Base-by-base conservation (phyloP, 2,888 invertebrate genomes). In the Dynastes maya region DNA sequence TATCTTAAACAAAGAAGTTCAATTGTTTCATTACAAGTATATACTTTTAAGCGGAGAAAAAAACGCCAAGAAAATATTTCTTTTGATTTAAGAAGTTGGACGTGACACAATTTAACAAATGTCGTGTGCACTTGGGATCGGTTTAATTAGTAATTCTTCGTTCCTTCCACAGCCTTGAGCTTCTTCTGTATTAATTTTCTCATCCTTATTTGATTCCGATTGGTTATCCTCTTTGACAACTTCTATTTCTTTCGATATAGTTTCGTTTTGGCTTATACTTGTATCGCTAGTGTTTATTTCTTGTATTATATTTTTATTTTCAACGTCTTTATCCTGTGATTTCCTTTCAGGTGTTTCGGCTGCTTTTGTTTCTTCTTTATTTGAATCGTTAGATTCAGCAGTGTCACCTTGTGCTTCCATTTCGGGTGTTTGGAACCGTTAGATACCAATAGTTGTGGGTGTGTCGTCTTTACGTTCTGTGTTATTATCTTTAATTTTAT, bases 301-400 rank as follows among this genome's bases (percentile, higher is more conserved):
- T 67, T 22, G 55, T 61, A 13, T 77, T 78, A 79, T 78, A 22
- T 51, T 65, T 79, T 82, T 82, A 78, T 80, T 82, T 74, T 79
- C 79, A 45, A 80, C 83, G 40, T 61, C 76, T 64, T 75, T 68
- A 64, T 80, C 79, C 70, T 81, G 61, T 49, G 22, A 53, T 71
- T 81, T 80, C 77, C 81, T 81, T 68, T 83, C 82, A n/a, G 53
- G 13, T n/a, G 53, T 9, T 53, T 53, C 61, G 75, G 75, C 79
- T 55, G 29, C 78, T 51, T 55, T 82, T 81, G 45, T 80, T 82
- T 27, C 53, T 16, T 53, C 53, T 53, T 53, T 53, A n/a, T 72
- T 45, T 40, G 80, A 80, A 4, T 80, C 64, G 5, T 67, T 61
- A 32, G n/a, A 64, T 53, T 64, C 58, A 8, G 29, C 45, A 55